Base-by-base conservation (phyloP, 2,113 vertebrate genomes). In the Ciconia maguari region DNA sequence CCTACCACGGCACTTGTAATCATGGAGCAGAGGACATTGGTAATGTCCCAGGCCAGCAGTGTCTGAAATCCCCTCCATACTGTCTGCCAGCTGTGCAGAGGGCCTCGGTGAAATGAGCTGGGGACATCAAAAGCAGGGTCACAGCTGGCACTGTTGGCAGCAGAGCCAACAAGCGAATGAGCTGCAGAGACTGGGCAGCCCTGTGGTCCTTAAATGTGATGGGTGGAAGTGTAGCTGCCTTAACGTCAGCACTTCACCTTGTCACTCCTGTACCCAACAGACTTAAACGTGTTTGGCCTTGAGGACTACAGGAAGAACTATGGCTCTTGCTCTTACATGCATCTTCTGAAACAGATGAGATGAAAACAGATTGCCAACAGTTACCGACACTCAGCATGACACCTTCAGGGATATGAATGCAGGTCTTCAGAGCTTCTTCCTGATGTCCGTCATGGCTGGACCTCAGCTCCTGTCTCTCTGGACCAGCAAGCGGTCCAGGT, bases 351-450 rank as follows among this genome's bases (percentile, higher is more conserved):
- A 30, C 1, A 4, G 1, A 2, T 38, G 54, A 60, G 58, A 17
- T 19, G 51, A 66, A 60, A 62, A 36, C 13, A 46, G 61, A 13
- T 29, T 70, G 10, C 52, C 60, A 58, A 1, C 36, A 66, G 46
- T 14, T 17, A 17, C 51, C 0, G 1, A 13, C 19, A 30, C 30
- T 74, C 54, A 26, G 15, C 13, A 7, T 0, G 2, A n/a, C 74
- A 36, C 34, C 54, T 61, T 19, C 24, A 29, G 75, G 69, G 42
- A 14, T 30, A 55, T 29, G 15, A 51, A 30, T 34, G 62, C 51
- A 38, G 17, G n/a, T 49, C 32, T 82, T 70, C 78, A 54, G 78
- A 82, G 34, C 60, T 84, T 61, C 38, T 7, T 34, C 21, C 38
- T 22, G 8, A 21, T 22, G 41, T 60, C 41, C 26, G 1, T 44